These are phyloP conservation scores for Notamacropus eugenii DNA, from an alignment of 2,797 vertebrate species.

Conservation along the genomic window DNA sequence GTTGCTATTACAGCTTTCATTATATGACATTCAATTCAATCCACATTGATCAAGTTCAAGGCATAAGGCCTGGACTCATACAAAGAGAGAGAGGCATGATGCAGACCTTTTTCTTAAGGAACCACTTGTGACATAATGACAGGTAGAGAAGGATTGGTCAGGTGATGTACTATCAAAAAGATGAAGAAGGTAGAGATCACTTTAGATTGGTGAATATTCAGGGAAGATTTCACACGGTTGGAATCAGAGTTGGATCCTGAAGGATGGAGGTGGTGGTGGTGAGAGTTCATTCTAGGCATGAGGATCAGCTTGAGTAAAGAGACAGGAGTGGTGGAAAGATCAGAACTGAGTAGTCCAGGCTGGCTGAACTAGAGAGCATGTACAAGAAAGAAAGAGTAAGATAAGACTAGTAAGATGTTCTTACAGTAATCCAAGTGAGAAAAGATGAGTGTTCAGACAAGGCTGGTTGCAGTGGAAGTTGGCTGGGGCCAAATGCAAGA, in stretches of 20 bases:
- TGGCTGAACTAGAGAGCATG: background rate
- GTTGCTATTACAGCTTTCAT: conserved; percentile 15
- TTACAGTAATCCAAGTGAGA: background rate
- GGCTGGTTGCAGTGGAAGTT: background rate
- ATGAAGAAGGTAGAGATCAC: background rate
- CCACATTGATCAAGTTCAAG: background rate
- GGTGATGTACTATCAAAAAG: background rate
- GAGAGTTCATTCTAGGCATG: background rate
- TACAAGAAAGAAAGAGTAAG: background rate
- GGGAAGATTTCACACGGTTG: background rate
- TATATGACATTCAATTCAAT: background rate
- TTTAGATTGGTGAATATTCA: background rate
- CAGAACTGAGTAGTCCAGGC: background rate
- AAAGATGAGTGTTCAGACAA: background rate
- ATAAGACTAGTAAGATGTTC: background rate
- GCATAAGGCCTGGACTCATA: conserved; percentile 8
- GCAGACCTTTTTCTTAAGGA: background rate
- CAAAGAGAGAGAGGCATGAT: background rate
- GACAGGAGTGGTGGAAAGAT: background rate
- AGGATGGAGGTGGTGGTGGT: background rate
- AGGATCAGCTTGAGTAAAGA: background rate
- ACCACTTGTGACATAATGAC: background rate
- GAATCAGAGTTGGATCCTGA: background rate
- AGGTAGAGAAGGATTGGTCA: background rate
- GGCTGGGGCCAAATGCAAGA: background rate